These are phyloP conservation scores for Melanchra persicariae DNA, from an alignment of 2,888 invertebrate species.

Conservation along the genomic window DNA sequence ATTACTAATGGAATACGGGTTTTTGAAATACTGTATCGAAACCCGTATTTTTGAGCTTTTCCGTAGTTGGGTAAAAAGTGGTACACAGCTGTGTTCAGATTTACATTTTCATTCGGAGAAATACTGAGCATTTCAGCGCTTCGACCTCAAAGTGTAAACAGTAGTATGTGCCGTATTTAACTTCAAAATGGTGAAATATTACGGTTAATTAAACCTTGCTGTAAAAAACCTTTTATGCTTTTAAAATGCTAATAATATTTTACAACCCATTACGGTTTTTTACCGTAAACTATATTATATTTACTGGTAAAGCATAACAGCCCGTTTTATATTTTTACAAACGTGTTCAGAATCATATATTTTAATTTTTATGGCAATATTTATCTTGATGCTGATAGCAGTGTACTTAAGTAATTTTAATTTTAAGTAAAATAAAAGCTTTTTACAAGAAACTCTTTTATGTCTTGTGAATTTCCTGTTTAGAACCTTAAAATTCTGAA, in stretches of 20 bases:
- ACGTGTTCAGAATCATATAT: neutral
- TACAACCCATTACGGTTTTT: slow-evolving; percentile 29
- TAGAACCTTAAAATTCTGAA: no score
- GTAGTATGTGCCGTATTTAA: slow-evolving; percentile 23
- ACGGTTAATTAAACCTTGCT: slow-evolving; percentile 33
- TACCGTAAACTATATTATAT: slow-evolving; percentile 20
- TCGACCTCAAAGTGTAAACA: slow-evolving; percentile 29
- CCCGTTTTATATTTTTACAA: slow-evolving; percentile 9
- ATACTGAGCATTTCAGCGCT: slow-evolving; percentile 14
- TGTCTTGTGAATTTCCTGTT: neutral
- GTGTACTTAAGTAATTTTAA: neutral
- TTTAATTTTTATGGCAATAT: neutral
- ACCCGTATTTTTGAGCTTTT: no score
- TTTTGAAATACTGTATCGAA: no score
- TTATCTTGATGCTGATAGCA: neutral
- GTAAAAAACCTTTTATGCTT: slow-evolving; percentile 45
- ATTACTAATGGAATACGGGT: no score
- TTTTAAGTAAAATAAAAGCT: neutral
- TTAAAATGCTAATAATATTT: slow-evolving; percentile 38
- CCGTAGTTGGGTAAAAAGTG: slow-evolving; percentile 2
- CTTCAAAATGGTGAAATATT: slow-evolving; percentile 50
- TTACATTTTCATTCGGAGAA: slow-evolving; percentile 16
- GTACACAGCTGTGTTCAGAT: slow-evolving; percentile 22
- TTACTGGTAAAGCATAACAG: neutral
- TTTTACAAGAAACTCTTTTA: neutral